phyloP scores from a whole-genome alignment of 1,140 invertebrate species.

The Drosophila tristis region DNA sequence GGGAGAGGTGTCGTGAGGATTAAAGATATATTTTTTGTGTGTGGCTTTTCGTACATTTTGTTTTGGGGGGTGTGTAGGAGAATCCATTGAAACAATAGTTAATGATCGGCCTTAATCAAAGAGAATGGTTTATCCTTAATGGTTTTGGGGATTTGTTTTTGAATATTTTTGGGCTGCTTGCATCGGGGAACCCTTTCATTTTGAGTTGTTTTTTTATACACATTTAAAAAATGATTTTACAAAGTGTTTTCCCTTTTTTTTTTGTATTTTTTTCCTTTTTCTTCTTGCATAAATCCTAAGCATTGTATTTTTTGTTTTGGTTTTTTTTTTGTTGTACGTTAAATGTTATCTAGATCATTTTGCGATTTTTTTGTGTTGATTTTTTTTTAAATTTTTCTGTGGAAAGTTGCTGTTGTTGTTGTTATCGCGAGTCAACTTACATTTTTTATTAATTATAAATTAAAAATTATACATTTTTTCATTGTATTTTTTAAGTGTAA shows the following conservation, averaged over 20 bases:
- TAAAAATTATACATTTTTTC: constrained; percentile 73
- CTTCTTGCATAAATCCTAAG: constrained; percentile 55
- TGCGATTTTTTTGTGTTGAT: constrained; percentile 53
- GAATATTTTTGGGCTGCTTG: constrained; percentile 33
- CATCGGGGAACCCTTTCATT: constrained; percentile 22
- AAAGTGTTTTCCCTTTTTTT: constrained; percentile 49
- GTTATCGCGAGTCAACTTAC: constrained; percentile 48
- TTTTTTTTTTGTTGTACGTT: constrained; percentile 47
- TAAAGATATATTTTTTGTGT: constrained; percentile 21
- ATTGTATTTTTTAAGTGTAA: constrained; percentile 60
- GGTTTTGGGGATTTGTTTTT: constrained; percentile 43
- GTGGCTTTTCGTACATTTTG: constrained; percentile 20
- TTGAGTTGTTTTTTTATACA: constrained; percentile 60
- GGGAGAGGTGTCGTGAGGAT: constrained; percentile 34
- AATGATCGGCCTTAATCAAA: constrained; percentile 68
- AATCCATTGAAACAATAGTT: constrained; percentile 67
- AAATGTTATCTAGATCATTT: constrained; percentile 45
- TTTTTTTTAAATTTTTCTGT: constrained; percentile 30
- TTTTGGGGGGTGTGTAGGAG: constrained; percentile 18
- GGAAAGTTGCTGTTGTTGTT: constrained; percentile 44
- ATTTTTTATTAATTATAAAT: constrained; percentile 50
- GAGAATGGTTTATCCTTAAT: constrained; percentile 61
- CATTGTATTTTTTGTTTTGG: constrained; percentile 41
- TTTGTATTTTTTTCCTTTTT: constrained; percentile 11
- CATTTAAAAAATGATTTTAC: constrained; percentile 80